Evolutionary conservation across 2,113 vertebrate species (phyloP), one percentile per base, ranked within the genome.

Genomic region (Miniopterus natalensis): DNA sequence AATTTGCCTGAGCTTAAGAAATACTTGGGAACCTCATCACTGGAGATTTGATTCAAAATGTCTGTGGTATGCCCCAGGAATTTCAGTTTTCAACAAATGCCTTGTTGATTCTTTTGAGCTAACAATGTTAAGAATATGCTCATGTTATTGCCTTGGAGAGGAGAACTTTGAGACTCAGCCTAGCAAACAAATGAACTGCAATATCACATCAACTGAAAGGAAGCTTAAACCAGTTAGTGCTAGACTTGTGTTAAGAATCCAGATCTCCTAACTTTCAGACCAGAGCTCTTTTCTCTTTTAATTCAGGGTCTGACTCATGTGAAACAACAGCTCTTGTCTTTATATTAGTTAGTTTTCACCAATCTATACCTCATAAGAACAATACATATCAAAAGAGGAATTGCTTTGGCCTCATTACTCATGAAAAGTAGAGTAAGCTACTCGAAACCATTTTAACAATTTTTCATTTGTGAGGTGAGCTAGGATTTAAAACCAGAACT

Each of bases 381-480:
- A 88, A 85, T 55, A 51, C 45, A 68, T 75, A 25, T 55, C 55
- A 94, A 80, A 84, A 53, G 21, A 96, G 9, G 23, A 55, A 55
- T 68, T 92, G 70, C 27, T 97, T 96, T 96, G 75, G n/a, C 21
- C 42, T 88, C 13, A 55, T 21, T 59, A 95, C 53, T 89, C 63
- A 84, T 79, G 78, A 94, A 88, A 92, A 84, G 73, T 65, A 88
- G 80, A 45, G 74, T 49, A 86, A 83, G 45, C 21, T 88, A 66
- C 3, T 14, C 21, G 31, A 93, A 96, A 79, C 10, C 13, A 8
- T 92, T 88, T 92, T 42, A 94, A 49, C 25, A 18, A 42, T 70
- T 86, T 95, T 95, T 93, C 47, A 81, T 85, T 70, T 78, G 55
- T 91, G 31, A 93, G n/a, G 83, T 95, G 70, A 94, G 27, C 31